phyloP scores from a whole-genome alignment of 2,888 invertebrate species.

The Watsonalla binaria region DNA sequence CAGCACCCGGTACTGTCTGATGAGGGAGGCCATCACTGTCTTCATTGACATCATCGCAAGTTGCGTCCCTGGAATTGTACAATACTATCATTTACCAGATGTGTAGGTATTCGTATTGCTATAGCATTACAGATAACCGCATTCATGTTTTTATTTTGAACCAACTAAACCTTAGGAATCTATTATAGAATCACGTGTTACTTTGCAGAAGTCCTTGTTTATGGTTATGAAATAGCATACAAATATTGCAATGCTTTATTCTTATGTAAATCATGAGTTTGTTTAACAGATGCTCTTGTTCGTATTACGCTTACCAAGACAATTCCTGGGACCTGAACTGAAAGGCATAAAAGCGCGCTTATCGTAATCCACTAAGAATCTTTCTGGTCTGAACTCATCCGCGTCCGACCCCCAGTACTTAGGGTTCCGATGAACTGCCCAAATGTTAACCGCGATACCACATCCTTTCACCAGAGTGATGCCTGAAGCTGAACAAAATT shows the following conservation, averaged over 20 bases:
- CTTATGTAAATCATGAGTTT: too few species aligned
- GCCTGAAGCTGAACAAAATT: slow-evolving; percentile 32
- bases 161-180: too few species aligned
- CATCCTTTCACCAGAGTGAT: slow-evolving; percentile 26
- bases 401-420: slow-evolving; percentile 44
- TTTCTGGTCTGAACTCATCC: slow-evolving; percentile 39
- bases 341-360: slow-evolving; percentile 39
- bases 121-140: too few species aligned
- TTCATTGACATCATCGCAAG: slow-evolving; percentile 34
- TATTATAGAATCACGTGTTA: too few species aligned
- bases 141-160: too few species aligned
- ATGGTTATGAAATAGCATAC: too few species aligned
- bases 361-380: slow-evolving; percentile 29
- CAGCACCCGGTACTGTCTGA: slow-evolving; percentile 25
- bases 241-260: too few species aligned
- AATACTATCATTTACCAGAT: neutral
- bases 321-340: slow-evolving; percentile 40
- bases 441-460: slow-evolving; percentile 32
- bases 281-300: too few species aligned
- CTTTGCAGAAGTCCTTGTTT: too few species aligned
- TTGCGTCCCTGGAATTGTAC: neutral
- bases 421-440: slow-evolving; percentile 44
- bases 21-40: slow-evolving; percentile 26
- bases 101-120: too few species aligned
- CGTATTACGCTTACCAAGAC: slow-evolving; percentile 31